Conservation (phyloP, 1,140 invertebrate genomes). For the Lepidurus arcticus region DNA sequence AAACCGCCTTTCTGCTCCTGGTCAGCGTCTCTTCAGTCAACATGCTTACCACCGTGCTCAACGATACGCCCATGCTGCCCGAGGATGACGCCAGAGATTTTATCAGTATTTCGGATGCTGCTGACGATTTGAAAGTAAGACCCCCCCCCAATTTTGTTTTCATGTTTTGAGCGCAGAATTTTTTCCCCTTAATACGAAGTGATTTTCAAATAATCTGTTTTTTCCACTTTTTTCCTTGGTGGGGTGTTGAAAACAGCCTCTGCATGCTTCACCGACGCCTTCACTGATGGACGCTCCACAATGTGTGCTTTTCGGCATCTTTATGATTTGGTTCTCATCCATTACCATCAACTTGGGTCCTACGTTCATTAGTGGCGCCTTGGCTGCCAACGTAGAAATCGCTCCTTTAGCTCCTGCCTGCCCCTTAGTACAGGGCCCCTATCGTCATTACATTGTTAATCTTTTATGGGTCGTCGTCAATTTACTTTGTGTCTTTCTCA, state of each 20-base stretch:
- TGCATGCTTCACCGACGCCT: conserved; percentile 16
- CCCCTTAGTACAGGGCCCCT: conserved; percentile 50
- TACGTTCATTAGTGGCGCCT: conserved; percentile 76
- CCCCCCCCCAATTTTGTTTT: no score
- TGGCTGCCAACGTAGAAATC: conserved; percentile 74
- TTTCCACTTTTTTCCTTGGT: background rate
- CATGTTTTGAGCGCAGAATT: no score
- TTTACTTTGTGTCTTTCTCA: conserved; percentile 76
- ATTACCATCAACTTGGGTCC: conserved; percentile 87
- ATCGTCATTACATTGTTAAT: conserved; percentile 81
- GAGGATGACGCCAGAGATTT: conserved; percentile 44
- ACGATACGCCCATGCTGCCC: conserved; percentile 80
- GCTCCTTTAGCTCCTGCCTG: conserved; percentile 44
- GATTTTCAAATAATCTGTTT: background rate
- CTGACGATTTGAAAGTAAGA: conserved; percentile 25
- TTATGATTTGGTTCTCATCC: conserved; percentile 87
- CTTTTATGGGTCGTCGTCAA: conserved; percentile 84
- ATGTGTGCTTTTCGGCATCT: conserved; percentile 83
- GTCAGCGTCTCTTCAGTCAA: conserved; percentile 86
- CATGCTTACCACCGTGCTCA: conserved; percentile 81
- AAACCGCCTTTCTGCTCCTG: conserved; percentile 79
- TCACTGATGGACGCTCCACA: conserved; percentile 69
- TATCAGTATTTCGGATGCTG: background rate
- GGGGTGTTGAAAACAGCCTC: background rate
- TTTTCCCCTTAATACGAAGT: no score